Evolutionary conservation across 2,113 vertebrate genomes (phyloP).

Genomic region (Mystacornis crossleyi): DNA sequence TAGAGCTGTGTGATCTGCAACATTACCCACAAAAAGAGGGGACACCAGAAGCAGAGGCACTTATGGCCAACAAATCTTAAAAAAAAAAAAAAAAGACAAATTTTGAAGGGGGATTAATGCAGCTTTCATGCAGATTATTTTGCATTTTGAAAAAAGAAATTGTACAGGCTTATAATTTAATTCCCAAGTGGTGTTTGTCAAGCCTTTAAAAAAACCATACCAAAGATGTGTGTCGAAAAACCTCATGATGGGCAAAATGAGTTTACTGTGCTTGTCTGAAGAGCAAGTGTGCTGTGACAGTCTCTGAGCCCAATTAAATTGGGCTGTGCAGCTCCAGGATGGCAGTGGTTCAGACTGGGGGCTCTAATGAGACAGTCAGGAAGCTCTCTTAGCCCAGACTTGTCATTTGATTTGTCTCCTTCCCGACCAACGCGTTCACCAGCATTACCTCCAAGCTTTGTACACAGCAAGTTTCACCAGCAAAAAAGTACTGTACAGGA

Average conservation of each 20-base stretch:
- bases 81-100: neutral
- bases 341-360: neutral
- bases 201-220: neutral
- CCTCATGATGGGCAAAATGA: constrained; percentile 60
- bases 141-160: neutral
- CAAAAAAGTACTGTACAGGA: neutral
- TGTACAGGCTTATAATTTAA: neutral
- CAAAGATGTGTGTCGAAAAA: neutral
- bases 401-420: neutral
- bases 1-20: neutral
- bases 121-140: neutral
- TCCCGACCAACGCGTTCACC: neutral
- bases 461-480: neutral
- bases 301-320: constrained; percentile 66
- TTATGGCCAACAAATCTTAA: neutral
- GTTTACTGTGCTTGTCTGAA: constrained; percentile 61
- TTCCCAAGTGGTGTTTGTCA: neutral
- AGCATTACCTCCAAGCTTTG: neutral
- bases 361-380: constrained; percentile 61
- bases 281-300: constrained; percentile 47
- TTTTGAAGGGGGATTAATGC: neutral
- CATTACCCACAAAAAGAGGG: neutral
- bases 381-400: neutral
- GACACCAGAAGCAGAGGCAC: neutral
- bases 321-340: constrained; percentile 8